Percentiles rank a stretch among this genome's conserved stretches.
Evolutionary conservation across 2,113 vertebrate species (phyloP).

Genomic region (Rhagologus leucostigma): DNA sequence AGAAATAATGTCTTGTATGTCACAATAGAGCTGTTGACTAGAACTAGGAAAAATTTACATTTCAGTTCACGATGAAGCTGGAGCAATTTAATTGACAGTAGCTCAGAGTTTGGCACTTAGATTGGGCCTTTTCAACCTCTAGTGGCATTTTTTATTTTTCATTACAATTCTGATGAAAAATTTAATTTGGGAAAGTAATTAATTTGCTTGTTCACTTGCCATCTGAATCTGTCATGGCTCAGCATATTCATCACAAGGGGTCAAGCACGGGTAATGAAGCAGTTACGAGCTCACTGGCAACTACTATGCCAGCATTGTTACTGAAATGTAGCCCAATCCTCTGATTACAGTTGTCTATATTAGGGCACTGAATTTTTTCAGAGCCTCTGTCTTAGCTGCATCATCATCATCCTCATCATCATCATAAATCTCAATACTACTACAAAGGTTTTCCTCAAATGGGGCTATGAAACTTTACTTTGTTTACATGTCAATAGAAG

Average conservation of each 20-base stretch:
- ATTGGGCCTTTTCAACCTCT: neutral
- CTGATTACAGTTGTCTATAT: neutral
- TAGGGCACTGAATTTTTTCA: neutral
- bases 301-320: neutral
- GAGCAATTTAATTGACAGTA: neutral
- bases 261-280: constrained; percentile 48
- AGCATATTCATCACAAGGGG: neutral
- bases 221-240: constrained; percentile 9
- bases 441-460: neutral
- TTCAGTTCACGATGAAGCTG: neutral
- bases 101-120: neutral
- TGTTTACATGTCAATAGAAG: neutral
- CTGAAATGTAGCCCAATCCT: neutral
- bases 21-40: neutral
- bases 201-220: constrained; percentile 39
- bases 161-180: constrained; percentile 38
- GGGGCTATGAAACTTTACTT: neutral
- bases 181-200: constrained; percentile 30
- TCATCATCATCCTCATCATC: neutral
- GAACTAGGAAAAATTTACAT: neutral
- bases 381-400: neutral
- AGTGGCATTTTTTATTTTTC: constrained; percentile 27
- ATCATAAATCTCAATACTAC: neutral
- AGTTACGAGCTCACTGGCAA: neutral
- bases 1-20: neutral